These are phyloP conservation scores for Drosophila maculinotata DNA, from an alignment of 2,888 invertebrate species.

Conservation along the genomic window DNA sequence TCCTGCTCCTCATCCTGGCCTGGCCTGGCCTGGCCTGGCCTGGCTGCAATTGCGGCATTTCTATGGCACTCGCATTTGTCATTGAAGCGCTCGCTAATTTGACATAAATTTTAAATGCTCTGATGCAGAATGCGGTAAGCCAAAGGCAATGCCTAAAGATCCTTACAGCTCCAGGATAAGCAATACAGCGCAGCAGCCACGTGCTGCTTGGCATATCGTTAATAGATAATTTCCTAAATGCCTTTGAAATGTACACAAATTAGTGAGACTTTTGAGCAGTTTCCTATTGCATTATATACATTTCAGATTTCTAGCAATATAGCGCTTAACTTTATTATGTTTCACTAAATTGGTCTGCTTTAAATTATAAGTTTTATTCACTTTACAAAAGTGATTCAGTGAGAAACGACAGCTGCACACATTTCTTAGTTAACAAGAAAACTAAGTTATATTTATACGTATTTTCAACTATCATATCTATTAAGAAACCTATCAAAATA, in stretches of 20 bases:
- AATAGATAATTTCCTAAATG: constrained; percentile 3
- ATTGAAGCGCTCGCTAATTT: constrained; percentile 70
- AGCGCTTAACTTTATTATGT: too few species aligned
- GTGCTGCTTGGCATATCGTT: background rate
- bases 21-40: constrained; percentile 5
- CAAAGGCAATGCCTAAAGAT: constrained; percentile 21
- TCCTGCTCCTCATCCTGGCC: too few species aligned
- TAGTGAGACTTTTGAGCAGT: constrained; percentile 18
- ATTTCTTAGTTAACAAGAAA: background rate
- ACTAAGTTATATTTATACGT: constrained; percentile 1
- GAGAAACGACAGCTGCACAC: too few species aligned
- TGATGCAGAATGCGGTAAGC: constrained; percentile 46
- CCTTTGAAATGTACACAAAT: constrained; percentile 22
- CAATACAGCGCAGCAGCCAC: constrained; percentile 3
- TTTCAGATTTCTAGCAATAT: too few species aligned
- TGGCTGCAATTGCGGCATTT: constrained; percentile 30
- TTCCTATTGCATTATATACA: too few species aligned
- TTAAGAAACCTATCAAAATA: constrained; percentile 3
- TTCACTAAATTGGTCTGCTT: too few species aligned
- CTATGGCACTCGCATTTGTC: constrained; percentile 63
- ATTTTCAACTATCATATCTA: background rate
- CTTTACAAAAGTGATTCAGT: too few species aligned
- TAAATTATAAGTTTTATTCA: too few species aligned
- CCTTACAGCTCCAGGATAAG: constrained; percentile 2
- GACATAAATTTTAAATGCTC: constrained; percentile 69